Evolutionary conservation across 2,113 vertebrate genomes (phyloP).

Genomic region (Cyanoliseus patagonus): DNA sequence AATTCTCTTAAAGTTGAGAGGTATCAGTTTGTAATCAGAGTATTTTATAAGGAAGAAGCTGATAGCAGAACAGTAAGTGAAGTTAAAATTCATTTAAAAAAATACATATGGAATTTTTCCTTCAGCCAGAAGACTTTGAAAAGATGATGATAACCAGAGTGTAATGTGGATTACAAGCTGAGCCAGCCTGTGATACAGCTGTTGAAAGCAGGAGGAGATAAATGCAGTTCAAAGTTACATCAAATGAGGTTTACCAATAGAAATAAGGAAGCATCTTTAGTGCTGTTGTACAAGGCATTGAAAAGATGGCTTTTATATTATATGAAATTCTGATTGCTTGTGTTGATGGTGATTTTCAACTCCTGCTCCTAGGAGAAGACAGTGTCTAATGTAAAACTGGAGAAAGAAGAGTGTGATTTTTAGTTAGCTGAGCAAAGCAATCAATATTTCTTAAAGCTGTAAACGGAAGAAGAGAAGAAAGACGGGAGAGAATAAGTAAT

Average conservation of each 20-base stretch:
- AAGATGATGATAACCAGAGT: not conserved
- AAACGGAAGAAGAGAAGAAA: not conserved
- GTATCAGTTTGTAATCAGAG: not conserved
- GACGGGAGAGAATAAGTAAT: not conserved
- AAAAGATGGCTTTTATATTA: not conserved
- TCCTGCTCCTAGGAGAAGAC: not conserved
- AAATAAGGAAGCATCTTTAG: not conserved
- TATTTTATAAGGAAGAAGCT: not conserved
- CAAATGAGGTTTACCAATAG: not conserved
- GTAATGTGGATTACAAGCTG: not conserved
- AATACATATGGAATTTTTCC: not conserved
- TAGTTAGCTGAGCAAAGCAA: not conserved
- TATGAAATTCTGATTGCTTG: not conserved
- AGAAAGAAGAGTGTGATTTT: not conserved
- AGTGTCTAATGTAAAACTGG: not conserved
- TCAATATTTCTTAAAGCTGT: not conserved
- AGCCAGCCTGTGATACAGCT: slow-evolving; percentile 6
- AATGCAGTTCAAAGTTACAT: not conserved
- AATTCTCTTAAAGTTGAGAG: not conserved
- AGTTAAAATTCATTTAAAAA: not conserved
- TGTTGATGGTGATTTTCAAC: not conserved
- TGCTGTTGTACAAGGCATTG: not conserved
- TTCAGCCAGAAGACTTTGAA: not conserved
- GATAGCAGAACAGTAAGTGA: not conserved
- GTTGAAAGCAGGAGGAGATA: not conserved